These are phyloP conservation scores for Alligator sinensis DNA, from an alignment of 2,113 vertebrate genomes.

Conservation along the genomic window DNA sequence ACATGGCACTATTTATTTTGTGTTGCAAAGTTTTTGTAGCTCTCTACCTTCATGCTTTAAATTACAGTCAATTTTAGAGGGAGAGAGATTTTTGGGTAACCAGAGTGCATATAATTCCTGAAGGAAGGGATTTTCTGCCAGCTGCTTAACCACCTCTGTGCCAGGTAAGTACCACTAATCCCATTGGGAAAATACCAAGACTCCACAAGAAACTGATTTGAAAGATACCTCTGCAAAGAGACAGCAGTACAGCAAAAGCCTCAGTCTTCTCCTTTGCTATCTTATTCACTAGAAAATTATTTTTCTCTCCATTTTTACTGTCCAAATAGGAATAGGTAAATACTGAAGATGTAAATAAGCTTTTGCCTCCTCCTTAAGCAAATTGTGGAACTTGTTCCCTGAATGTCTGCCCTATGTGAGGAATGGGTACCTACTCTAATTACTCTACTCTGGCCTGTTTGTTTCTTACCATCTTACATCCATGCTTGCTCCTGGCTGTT, in stretches of 20 bases:
- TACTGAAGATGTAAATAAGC: not conserved
- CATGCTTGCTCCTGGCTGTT: not conserved
- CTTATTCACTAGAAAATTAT: not conserved
- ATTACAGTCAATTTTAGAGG: not conserved
- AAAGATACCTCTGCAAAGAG: not conserved
- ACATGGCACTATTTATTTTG: not conserved
- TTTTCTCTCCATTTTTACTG: not conserved
- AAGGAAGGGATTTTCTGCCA: not conserved
- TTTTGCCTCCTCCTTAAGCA: not conserved
- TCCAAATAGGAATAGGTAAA: not conserved
- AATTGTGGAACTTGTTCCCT: not conserved
- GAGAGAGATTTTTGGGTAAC: not conserved
- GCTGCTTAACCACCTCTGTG: not conserved
- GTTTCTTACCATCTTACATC: not conserved
- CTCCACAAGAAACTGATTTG: not conserved
- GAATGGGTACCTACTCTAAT: not conserved
- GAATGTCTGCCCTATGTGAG: not conserved
- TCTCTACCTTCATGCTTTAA: not conserved
- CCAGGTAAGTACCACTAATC: not conserved
- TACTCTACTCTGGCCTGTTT: not conserved
- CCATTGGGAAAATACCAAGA: not conserved
- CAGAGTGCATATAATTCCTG: not conserved
- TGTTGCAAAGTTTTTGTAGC: not conserved
- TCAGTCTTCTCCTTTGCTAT: not conserved
- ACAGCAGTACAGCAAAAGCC: not conserved